Evolutionary conservation across 2,113 vertebrate genomes (phyloP).

Genomic region (Glaucomys volans): DNA sequence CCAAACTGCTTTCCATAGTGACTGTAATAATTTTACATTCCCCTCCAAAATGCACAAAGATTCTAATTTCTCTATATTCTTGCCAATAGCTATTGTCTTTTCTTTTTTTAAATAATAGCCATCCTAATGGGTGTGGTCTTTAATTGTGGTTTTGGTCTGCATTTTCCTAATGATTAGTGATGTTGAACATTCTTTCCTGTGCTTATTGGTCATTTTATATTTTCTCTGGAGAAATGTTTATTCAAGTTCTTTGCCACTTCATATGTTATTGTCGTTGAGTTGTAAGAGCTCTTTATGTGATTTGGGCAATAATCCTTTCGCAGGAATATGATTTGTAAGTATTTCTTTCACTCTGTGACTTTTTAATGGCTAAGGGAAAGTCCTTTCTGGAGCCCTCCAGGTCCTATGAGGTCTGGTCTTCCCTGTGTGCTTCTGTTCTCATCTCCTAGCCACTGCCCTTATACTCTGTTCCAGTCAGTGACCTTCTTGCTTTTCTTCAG

Average conservation of each 20-base stretch:
- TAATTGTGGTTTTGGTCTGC: background rate
- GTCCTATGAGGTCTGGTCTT: background rate
- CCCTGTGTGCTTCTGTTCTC: background rate
- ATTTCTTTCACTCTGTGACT: background rate
- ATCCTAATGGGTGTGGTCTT: background rate
- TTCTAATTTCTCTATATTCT: background rate
- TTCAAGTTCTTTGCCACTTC: background rate
- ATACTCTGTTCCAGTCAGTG: background rate
- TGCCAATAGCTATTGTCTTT: background rate
- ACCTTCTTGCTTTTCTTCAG: background rate
- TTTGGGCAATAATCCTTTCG: background rate
- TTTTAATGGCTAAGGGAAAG: background rate
- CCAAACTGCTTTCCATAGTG: background rate
- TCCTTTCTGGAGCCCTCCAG: background rate
- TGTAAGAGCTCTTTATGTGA: background rate
- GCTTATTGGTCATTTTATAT: background rate
- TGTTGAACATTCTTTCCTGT: background rate
- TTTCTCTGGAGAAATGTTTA: background rate
- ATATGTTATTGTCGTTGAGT: background rate
- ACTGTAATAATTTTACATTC: background rate
- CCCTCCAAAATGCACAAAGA: background rate
- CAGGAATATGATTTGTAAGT: background rate
- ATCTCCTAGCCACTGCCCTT: background rate
- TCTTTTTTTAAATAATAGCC: background rate
- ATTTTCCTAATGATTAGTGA: background rate